Conservation (phyloP, 2,113 vertebrate species). For the Vulpes ferrilata region DNA sequence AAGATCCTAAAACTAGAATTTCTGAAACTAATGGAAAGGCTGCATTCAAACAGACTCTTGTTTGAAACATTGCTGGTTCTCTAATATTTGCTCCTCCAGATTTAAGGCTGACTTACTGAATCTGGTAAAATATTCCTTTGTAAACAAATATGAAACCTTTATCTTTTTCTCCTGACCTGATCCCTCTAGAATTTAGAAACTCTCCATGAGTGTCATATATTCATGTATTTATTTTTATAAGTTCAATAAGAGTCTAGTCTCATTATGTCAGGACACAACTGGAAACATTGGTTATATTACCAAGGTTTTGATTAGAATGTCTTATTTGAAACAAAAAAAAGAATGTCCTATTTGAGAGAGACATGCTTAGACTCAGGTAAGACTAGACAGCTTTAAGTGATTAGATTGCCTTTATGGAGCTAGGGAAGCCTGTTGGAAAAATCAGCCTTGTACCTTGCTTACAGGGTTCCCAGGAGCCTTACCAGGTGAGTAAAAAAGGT, state of each 20-base stretch:
- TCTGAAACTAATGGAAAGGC: background rate
- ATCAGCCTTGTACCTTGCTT: background rate
- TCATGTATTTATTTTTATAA: background rate
- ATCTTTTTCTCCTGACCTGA: background rate
- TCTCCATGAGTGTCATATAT: background rate
- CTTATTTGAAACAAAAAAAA: background rate
- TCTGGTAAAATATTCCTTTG: background rate
- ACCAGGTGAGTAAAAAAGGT: background rate
- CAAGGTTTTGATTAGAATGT: background rate
- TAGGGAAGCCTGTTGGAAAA: background rate
- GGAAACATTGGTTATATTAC: background rate
- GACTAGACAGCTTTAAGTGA: background rate
- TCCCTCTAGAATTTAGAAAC: background rate
- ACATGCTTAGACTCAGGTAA: background rate
- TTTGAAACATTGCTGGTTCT: background rate
- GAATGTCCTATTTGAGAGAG: background rate
- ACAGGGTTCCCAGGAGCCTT: background rate
- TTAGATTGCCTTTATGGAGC: background rate
- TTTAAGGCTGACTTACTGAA: background rate
- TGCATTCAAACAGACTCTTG: background rate
- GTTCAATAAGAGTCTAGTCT: background rate
- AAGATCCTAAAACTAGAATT: background rate
- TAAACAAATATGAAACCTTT: background rate
- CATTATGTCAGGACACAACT: background rate
- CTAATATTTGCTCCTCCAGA: background rate